These are phyloP conservation scores for Hipparchia semele DNA, from an alignment of 2,888 invertebrate species.

Conservation along the genomic window DNA sequence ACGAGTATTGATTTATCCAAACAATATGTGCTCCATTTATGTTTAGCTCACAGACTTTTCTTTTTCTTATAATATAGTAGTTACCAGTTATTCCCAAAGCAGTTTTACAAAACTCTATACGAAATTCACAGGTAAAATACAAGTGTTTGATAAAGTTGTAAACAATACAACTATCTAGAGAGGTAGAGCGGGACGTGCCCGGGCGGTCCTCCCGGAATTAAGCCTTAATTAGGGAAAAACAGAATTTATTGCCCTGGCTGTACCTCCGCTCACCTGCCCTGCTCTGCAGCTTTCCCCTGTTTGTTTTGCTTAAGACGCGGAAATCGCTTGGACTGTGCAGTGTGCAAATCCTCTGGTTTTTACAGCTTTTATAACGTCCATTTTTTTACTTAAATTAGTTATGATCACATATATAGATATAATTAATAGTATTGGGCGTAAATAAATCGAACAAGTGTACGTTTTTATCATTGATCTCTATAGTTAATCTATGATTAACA, in stretches of 20 bases:
- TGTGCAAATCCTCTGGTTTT: slow-evolving; percentile 15
- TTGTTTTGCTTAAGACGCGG: slow-evolving; percentile 47
- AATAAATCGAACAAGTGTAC: too few relatives aligned
- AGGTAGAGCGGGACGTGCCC: slow-evolving; percentile 35
- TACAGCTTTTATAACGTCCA: background rate
- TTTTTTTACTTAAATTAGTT: background rate
- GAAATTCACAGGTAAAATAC: slow-evolving; percentile 18
- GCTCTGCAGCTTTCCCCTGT: slow-evolving; percentile 53
- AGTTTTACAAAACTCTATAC: slow-evolving; percentile 10
- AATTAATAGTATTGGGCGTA: too few relatives aligned
- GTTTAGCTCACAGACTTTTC: too few relatives aligned
- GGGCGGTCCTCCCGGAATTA: slow-evolving; percentile 56
- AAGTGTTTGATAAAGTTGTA: slow-evolving; percentile 42
- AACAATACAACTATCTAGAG: slow-evolving; percentile 39
- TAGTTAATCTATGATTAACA: too few relatives aligned
- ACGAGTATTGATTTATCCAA: too few relatives aligned
- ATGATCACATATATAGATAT: too few relatives aligned
- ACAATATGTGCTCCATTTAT: too few relatives aligned
- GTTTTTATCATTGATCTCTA: too few relatives aligned
- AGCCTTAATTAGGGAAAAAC: slow-evolving; percentile 81
- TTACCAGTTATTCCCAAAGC: background rate
- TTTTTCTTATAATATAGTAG: too few relatives aligned
- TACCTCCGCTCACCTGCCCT: slow-evolving; percentile 67
- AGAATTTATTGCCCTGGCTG: slow-evolving; percentile 73
- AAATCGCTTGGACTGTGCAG: slow-evolving; percentile 29